Percentiles rank a stretch among this genome's conserved stretches.
These are phyloP conservation scores for Liasis olivaceus DNA, from an alignment of 2,797 vertebrate species.

Conservation along the genomic window DNA sequence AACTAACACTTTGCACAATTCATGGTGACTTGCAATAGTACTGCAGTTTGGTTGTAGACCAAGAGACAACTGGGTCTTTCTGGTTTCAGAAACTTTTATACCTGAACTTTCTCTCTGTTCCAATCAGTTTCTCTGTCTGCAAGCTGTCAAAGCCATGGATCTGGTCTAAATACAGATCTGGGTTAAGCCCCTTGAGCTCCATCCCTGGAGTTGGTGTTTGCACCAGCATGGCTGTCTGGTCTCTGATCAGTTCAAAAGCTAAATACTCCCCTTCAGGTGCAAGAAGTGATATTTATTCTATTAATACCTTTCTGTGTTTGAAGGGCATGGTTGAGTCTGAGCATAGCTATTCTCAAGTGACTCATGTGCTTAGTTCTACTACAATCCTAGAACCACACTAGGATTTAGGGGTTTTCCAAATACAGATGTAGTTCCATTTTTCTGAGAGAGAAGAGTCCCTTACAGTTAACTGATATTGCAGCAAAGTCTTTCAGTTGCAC, in stretches of 20 bases:
- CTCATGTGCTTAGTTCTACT: too few species aligned
- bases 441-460: too few species aligned
- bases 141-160: not conserved
- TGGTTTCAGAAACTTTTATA: not conserved
- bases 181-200: too few species aligned
- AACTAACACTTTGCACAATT: accelerated
- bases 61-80: not conserved
- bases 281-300: not conserved
- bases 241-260: not conserved
- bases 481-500: too few species aligned
- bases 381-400: too few species aligned
- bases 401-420: too few species aligned
- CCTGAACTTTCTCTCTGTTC: not conserved
- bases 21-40: not conserved
- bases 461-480: too few species aligned
- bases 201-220: not conserved
- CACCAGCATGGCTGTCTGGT: too few species aligned
- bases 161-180: not conserved
- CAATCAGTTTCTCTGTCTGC: too few species aligned
- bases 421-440: too few species aligned
- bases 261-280: not conserved
- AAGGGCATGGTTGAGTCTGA: not conserved
- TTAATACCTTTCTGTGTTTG: not conserved
- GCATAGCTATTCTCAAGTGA: too few species aligned
- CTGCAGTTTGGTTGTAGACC: not conserved